Evolutionary conservation across 2,113 vertebrate genomes (phyloP).

Genomic region (Otis tarda): DNA sequence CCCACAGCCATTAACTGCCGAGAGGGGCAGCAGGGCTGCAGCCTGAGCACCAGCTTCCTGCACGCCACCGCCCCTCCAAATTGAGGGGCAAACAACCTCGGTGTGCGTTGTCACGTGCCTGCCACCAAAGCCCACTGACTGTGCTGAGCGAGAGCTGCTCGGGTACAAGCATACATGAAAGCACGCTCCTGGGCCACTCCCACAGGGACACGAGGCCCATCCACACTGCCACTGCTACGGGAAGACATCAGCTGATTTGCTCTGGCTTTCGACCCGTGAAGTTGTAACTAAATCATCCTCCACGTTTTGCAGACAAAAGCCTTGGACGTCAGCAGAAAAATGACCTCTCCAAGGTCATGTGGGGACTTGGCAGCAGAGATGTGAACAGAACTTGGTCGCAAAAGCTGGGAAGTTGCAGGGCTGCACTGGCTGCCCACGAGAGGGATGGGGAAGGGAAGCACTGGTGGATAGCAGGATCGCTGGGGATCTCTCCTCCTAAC

Average conservation of each 20-base stretch:
- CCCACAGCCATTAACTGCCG: not conserved
- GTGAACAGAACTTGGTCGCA: not conserved
- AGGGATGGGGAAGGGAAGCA: not conserved
- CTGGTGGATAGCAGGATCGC: accelerated
- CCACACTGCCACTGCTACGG: not conserved
- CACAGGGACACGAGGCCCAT: accelerated
- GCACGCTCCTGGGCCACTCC: accelerated
- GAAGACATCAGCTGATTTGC: not conserved
- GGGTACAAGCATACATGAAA: accelerated
- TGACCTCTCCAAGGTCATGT: constrained; percentile 23
- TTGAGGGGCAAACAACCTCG: accelerated
- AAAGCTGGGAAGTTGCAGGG: not conserved
- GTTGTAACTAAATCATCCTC: not conserved
- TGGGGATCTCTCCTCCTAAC: not conserved
- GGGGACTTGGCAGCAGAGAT: not conserved
- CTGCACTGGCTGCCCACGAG: not conserved
- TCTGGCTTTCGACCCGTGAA: not conserved
- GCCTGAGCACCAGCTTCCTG: not conserved
- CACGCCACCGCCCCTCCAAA: not conserved
- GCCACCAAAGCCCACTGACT: not conserved
- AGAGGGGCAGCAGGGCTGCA: not conserved
- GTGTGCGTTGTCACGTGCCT: not conserved
- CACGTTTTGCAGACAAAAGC: not conserved
- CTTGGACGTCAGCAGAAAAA: not conserved
- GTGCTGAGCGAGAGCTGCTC: not conserved